These are phyloP conservation scores for Gorsachius goisagi DNA, from an alignment of 2,113 vertebrate genomes.

Conservation along the genomic window DNA sequence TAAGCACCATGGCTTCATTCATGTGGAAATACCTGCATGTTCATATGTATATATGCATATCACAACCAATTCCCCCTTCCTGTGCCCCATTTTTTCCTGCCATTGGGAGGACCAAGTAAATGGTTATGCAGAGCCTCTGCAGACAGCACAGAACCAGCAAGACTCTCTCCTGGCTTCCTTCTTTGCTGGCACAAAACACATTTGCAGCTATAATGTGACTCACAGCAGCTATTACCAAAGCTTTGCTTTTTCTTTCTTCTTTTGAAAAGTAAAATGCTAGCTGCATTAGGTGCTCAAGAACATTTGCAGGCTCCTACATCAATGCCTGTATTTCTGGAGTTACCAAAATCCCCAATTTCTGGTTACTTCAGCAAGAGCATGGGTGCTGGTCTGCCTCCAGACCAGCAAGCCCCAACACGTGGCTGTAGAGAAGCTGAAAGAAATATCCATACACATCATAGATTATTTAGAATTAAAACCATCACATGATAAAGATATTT, in stretches of 20 bases:
- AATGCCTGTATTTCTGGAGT: not conserved
- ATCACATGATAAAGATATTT: not conserved
- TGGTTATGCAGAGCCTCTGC: not conserved
- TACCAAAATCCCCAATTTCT: not conserved
- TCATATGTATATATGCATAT: not conserved
- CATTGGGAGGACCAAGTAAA: not conserved
- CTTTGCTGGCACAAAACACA: not conserved
- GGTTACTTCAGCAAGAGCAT: not conserved
- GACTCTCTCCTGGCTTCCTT: not conserved
- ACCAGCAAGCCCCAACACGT: not conserved
- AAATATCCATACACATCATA: not conserved
- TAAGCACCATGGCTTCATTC: not conserved
- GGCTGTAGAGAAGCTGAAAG: not conserved
- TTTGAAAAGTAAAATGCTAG: not conserved
- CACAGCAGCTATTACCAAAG: not conserved
- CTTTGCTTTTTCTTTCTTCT: not conserved
- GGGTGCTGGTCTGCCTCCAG: not conserved
- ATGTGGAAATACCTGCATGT: slow-evolving; percentile 1
- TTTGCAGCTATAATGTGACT: not conserved
- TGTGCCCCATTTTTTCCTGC: not conserved
- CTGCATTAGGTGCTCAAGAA: not conserved
- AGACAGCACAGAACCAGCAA: not conserved
- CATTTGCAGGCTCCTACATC: not conserved
- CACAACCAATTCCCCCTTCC: slow-evolving; percentile 1
- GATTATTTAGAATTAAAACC: not conserved